Percentiles rank a stretch among this genome's conserved stretches.
Evolutionary conservation across 2,113 vertebrate species (phyloP).

Genomic region (Callopanchax toddi): DNA sequence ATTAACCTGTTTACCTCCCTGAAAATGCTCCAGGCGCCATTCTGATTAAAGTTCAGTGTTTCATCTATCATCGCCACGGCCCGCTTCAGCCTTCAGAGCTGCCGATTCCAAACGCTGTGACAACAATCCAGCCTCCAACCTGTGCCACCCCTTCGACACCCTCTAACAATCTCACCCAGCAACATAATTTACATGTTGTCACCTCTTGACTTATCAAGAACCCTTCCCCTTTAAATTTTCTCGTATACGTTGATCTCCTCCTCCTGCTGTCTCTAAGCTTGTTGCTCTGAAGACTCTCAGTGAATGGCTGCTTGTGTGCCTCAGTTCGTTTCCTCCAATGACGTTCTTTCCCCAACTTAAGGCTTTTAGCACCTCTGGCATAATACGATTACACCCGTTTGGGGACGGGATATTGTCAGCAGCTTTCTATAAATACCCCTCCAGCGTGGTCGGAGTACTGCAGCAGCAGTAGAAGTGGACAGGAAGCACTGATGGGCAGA

Average conservation of each 20-base stretch:
- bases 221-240: slow-evolving; percentile 11
- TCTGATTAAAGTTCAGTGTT: slow-evolving; percentile 83
- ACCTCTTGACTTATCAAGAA: slow-evolving; percentile 34
- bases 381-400: slow-evolving; percentile 73
- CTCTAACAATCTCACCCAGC: slow-evolving; percentile 38
- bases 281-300: slow-evolving; percentile 14
- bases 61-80: slow-evolving; percentile 78
- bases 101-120: slow-evolving; percentile 55
- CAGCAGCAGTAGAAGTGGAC: slow-evolving; percentile 30
- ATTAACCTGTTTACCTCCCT: slow-evolving; percentile 83
- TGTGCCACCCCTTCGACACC: slow-evolving; percentile 13
- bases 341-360: slow-evolving; percentile 50
- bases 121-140: slow-evolving; percentile 24
- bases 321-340: slow-evolving; percentile 45
- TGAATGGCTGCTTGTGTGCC: slow-evolving; percentile 14
- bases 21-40: slow-evolving; percentile 78
- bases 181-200: slow-evolving; percentile 66
- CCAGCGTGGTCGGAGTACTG: slow-evolving; percentile 28
- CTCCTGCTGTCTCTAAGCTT: slow-evolving; percentile 34
- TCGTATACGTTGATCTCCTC: slow-evolving; percentile 26
- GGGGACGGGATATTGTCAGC: slow-evolving; percentile 67
- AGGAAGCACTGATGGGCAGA: slow-evolving; percentile 25
- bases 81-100: slow-evolving; percentile 43
- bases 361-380: slow-evolving; percentile 71
- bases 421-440: slow-evolving; percentile 69